Conservation (phyloP, 2,797 vertebrate genomes). For the Brotula barbata region DNA sequence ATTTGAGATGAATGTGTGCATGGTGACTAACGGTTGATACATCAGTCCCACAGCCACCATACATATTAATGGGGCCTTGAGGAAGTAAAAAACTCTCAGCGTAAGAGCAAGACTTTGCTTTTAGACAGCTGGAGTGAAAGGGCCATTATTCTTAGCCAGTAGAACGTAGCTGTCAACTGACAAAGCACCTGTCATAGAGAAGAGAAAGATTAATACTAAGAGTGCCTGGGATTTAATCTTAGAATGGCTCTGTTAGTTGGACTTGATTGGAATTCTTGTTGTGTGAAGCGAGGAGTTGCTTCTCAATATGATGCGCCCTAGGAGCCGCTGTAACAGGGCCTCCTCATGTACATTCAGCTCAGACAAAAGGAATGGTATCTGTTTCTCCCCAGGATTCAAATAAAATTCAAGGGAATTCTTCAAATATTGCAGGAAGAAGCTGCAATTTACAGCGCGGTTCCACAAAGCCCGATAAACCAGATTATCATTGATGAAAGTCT, state of each 20-base stretch:
- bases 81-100: slow-evolving; percentile 33
- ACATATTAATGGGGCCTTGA: slow-evolving; percentile 55
- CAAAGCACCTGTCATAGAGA: slow-evolving; percentile 45
- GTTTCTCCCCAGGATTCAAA: too few species aligned
- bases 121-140: slow-evolving; percentile 31
- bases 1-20: slow-evolving; percentile 48
- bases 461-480: too few species aligned
- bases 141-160: slow-evolving; percentile 48
- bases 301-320: too few species aligned
- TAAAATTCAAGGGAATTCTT: too few species aligned
- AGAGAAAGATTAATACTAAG: slow-evolving; percentile 25
- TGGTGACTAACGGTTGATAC: slow-evolving; percentile 56
- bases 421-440: too few species aligned
- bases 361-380: too few species aligned
- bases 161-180: slow-evolving; percentile 52
- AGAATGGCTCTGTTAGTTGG: slow-evolving; percentile 10
- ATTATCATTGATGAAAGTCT: too few species aligned
- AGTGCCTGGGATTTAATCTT: slow-evolving; percentile 28
- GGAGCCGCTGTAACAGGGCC: too few species aligned
- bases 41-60: slow-evolving; percentile 41
- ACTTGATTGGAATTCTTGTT: slow-evolving; percentile 4
- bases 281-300: neutral
- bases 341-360: too few species aligned
- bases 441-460: too few species aligned
- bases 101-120: slow-evolving; percentile 49